Base-by-base conservation (phyloP, 2,113 vertebrate genomes). In the Indri indri region DNA sequence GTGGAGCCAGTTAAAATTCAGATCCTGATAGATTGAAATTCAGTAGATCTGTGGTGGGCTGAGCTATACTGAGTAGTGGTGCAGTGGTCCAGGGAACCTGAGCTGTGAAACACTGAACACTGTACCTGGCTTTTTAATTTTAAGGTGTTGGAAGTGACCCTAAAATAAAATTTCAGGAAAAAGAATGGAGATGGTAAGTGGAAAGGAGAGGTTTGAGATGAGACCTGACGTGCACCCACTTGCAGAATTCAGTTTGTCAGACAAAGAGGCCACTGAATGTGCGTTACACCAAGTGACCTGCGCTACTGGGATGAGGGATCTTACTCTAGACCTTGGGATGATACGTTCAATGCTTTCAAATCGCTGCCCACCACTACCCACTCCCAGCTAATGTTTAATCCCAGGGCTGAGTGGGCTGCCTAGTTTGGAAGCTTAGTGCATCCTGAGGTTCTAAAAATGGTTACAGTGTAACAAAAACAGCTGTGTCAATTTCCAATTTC, bases 401-500 rank as follows among this genome's bases (percentile, higher is more conserved):
- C 52, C 70, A 47, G 40, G 37, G 37, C 91, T 96, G 73, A 96
- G 88, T 71, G 52, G 3, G 57, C 84, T n/a, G 87, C 89, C 84
- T 86, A 27, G 1, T 83, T 97, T 89, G 90, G 87, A 91, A 96
- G 85, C 95, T 92, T 83, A 3, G 0, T 65, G 92, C 91, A 90
- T 98, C 57, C 89, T 74, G 37, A 70, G 80, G 61, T 63, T 97
- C 73, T 6, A 45, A 77, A 98, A 97, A 97, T 92, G 94, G 82
- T 16, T 97, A 76, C 77, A 90, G 32, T 85, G 97, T 37, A 8
- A 86, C 83, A 98, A 97, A 98, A 97, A 8, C 93, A 97, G 77
- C 54, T 93, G 74, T 91, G 89, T 93, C 68, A 61, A 89, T 93
- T 97, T 96, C 90, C 97, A 63, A 91, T 93, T 98, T 97, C 93